These are phyloP conservation scores for Cardiocondyla obscurior DNA, from an alignment of 1,140 invertebrate species.

Conservation along the genomic window DNA sequence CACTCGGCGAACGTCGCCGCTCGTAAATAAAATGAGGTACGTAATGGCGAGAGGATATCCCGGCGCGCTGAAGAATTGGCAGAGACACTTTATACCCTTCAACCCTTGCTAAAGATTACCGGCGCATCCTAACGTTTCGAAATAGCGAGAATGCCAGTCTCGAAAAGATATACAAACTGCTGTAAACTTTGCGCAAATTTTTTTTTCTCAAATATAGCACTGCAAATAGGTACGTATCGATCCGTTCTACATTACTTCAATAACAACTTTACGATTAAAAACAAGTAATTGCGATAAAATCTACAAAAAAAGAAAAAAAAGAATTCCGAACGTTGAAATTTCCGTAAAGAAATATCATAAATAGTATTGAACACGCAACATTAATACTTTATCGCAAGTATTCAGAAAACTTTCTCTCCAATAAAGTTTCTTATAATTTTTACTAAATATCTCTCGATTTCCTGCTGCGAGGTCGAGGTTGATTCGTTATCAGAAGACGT, in stretches of 20 bases:
- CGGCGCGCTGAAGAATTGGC: conserved; percentile 16
- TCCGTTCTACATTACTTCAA: neutral
- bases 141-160: neutral
- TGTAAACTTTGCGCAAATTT: neutral
- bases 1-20: neutral
- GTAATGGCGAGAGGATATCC: neutral
- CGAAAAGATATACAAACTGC: neutral
- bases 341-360: neutral
- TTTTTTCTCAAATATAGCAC: neutral
- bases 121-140: neutral
- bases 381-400: neutral
- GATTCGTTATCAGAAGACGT: neutral
- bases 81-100: conserved; percentile 10
- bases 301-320: no score
- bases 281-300: neutral
- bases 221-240: neutral
- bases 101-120: neutral
- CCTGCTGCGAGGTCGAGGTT: neutral
- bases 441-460: neutral
- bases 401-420: neutral
- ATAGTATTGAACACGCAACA: neutral
- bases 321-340: neutral
- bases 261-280: neutral
- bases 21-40: conserved; percentile 31
- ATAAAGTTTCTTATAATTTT: neutral